Evolutionary conservation across 1,140 invertebrate species (phyloP), one percentile per base, ranked within the genome.

Genomic region (Coenobita brevimanus): DNA sequence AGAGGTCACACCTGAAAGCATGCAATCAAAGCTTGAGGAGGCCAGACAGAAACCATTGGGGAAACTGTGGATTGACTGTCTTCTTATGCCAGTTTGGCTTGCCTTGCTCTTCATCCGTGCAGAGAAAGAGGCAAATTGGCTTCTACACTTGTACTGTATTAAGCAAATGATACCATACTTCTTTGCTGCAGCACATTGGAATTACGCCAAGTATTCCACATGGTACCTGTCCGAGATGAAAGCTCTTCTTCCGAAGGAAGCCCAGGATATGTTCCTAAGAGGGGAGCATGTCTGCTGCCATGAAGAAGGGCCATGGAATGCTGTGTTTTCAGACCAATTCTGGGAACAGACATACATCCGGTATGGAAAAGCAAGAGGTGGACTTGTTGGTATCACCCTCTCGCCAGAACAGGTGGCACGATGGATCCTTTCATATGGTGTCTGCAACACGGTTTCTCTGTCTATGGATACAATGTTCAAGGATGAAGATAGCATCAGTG

Each of bases 291-390:
- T 80, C 36, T 80, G 78, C 78, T 50, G 57, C 10, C 78, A 80
- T 50, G 57, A 57, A 57, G n/a, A 80, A n/a, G 78, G 78, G 46
- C 57, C 78, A 80, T 80, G 78, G 46, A 80, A 80, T 50, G 54
- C 78, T 3, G 78, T 80, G 1, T 75, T 17, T 1, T 38, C 13
- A 21, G 33, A 75, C 17, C 71, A 75, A 27, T 75, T 71, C 30
- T 17, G 4, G 1, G 24, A 71, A 71, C 67, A 71, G 30, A 71
- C 67, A 33, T 4, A 4, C 67, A 71, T 71, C 13, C 21, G 13
- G 2, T 24, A 10, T 15, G 67, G 30, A 1, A 71, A 71, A 13
- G 6, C 17, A 50, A 6, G 6, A 10, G 62, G 62, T 10, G 62
- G 62, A 30, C 62, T 64, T n/a, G n/a, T 10, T 10, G 62, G 62